These are phyloP conservation scores for Semaprochilodus insignis DNA, from an alignment of 2,797 vertebrate species.

Conservation along the genomic window DNA sequence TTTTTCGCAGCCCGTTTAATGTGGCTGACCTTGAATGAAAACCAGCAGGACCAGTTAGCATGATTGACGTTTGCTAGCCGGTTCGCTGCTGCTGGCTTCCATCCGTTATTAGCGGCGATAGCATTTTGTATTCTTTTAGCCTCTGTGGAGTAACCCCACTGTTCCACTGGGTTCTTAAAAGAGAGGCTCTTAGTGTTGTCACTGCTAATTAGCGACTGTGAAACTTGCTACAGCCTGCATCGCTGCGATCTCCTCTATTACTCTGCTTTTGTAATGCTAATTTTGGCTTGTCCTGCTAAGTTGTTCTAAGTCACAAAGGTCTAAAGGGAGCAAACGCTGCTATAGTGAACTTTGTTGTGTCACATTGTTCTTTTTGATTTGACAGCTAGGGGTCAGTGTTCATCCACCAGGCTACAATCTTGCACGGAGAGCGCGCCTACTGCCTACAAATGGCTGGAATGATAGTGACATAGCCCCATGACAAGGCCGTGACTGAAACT, in stretches of 20 bases:
- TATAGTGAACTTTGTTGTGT: not conserved
- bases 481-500: not conserved
- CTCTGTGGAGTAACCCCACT: not conserved
- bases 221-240: not conserved
- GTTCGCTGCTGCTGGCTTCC: not conserved
- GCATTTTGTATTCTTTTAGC: not conserved
- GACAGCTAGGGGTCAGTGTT: conserved; percentile 60
- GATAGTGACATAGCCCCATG: conserved; percentile 1
- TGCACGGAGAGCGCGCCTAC: not conserved
- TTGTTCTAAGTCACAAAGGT: not conserved
- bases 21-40: not conserved
- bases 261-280: not conserved
- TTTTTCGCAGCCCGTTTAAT: not conserved
- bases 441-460: conserved; percentile 14
- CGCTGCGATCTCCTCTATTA: not conserved
- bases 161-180: not conserved
- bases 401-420: conserved; percentile 23
- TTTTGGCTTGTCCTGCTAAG: not conserved
- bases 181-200: not conserved
- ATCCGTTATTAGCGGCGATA: not conserved
- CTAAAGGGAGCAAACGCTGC: not conserved
- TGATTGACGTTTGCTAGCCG: not conserved
- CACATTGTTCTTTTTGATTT: not conserved
- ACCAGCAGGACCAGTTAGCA: not conserved
- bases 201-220: not conserved